Conservation (phyloP, 2,113 vertebrate genomes). For the Carlito syrichta region DNA sequence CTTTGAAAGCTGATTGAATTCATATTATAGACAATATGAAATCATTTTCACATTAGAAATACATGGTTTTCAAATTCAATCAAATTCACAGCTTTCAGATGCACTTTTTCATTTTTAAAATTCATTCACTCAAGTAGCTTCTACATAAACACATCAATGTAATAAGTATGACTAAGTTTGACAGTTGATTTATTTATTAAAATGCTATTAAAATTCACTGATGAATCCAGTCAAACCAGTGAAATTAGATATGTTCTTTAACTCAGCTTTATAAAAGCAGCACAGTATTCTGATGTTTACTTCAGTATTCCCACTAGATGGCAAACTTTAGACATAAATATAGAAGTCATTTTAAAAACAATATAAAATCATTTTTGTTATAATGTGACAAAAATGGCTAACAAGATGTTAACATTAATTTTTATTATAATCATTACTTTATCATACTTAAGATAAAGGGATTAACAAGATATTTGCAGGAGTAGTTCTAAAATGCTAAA, state of each 20-base stretch:
- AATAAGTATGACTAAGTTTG: neutral
- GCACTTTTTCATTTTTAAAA: neutral
- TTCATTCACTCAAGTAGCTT: neutral
- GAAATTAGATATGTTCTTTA: neutral
- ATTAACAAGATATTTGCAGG: slow-evolving; percentile 45
- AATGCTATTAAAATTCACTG: neutral
- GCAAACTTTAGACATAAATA: slow-evolving; percentile 80
- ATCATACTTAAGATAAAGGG: slow-evolving; percentile 67
- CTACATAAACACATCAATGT: neutral
- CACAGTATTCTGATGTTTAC: neutral
- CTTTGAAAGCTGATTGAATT: neutral
- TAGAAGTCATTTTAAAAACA: slow-evolving; percentile 3
- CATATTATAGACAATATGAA: neutral
- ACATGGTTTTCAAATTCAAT: neutral
- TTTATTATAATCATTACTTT: slow-evolving; percentile 68
- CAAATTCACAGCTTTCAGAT: neutral
- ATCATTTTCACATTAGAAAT: slow-evolving; percentile 13
- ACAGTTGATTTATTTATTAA: neutral
- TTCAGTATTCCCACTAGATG: slow-evolving; percentile 76
- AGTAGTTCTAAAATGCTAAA: neutral
- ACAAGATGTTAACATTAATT: slow-evolving; percentile 61
- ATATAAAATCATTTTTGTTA: slow-evolving; percentile 30
- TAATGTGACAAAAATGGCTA: slow-evolving; percentile 54
- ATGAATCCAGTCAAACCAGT: neutral
- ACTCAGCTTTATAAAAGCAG: neutral